A percentile compares a stretch with the other conserved stretches of the same genome.
Conservation (phyloP, 2,113 vertebrate species). For the Tragulus kanchil region DNA sequence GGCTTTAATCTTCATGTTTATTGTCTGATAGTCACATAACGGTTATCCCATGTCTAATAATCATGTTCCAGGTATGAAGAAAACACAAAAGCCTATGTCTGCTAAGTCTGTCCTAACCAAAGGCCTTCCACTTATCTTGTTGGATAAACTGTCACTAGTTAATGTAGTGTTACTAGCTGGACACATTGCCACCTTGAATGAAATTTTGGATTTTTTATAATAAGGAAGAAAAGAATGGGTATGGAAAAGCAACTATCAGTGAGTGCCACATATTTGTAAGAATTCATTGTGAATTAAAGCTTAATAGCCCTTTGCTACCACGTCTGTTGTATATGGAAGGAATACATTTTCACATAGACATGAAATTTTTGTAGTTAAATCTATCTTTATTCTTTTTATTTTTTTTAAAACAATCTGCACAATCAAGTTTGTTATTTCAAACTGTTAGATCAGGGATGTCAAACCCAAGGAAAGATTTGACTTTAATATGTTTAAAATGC, state of each 20-base stretch:
- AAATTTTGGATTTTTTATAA: slow-evolving; percentile 40
- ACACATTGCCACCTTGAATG: neutral
- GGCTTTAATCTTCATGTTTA: slow-evolving; percentile 4
- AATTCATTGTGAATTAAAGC: slow-evolving; percentile 13
- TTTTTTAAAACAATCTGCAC: neutral
- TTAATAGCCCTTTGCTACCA: neutral
- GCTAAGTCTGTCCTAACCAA: neutral
- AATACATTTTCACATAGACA: neutral
- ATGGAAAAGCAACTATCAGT: neutral
- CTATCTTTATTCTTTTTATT: neutral
- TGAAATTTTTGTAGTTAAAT: neutral
- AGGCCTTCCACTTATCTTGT: neutral
- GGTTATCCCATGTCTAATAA: neutral
- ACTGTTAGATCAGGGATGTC: neutral
- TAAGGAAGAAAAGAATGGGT: slow-evolving; percentile 43
- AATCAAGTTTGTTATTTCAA: neutral
- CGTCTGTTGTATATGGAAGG: neutral
- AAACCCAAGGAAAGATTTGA: neutral
- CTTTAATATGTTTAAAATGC: slow-evolving; percentile 29
- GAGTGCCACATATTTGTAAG: neutral
- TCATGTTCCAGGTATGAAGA: neutral
- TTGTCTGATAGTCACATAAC: neutral
- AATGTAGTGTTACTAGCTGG: neutral
- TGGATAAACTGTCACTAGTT: neutral
- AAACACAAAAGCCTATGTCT: neutral